A percentile compares a stretch with the other conserved stretches of the same genome.
Conservation (phyloP, 1,140 invertebrate species). For the Penaeus japonicus region DNA sequence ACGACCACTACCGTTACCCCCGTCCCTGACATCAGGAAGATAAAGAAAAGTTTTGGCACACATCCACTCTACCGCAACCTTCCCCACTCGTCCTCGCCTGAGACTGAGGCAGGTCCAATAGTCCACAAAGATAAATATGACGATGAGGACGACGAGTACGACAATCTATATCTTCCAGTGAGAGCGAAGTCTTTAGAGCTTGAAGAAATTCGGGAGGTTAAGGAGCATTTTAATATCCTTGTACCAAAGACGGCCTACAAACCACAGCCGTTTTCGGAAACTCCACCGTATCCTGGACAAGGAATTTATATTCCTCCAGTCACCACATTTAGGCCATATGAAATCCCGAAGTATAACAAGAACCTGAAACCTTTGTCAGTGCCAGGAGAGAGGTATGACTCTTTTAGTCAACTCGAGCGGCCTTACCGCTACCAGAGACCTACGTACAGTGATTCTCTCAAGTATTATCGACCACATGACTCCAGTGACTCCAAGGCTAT, state of each 20-base stretch:
- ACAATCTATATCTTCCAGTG: slow-evolving; percentile 36
- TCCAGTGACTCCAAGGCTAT: too few species aligned
- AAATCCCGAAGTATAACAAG: slow-evolving; percentile 10
- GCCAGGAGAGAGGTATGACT: not conserved
- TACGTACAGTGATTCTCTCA: too few species aligned
- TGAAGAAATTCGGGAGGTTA: slow-evolving; percentile 22
- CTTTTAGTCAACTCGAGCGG: not conserved
- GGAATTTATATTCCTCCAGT: not conserved
- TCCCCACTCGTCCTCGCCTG: not conserved
- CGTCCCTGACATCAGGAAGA: not conserved
- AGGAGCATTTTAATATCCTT: slow-evolving; percentile 7
- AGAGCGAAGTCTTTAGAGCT: slow-evolving; percentile 21
- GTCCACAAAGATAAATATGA: not conserved
- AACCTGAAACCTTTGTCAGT: not conserved
- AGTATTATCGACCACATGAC: too few species aligned
- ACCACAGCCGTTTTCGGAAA: not conserved
- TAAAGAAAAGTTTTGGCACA: slow-evolving; percentile 15
- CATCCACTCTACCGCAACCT: slow-evolving; percentile 30
- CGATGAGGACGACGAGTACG: slow-evolving; percentile 30
- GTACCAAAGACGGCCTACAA: slow-evolving; percentile 1
- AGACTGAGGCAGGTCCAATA: not conserved
- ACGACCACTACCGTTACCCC: not conserved
- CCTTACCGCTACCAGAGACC: not conserved
- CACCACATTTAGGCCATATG: slow-evolving; percentile 25
- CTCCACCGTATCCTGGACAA: not conserved